Base-by-base conservation (phyloP, 2,888 invertebrate genomes). In the Eucera pruinosa region DNA sequence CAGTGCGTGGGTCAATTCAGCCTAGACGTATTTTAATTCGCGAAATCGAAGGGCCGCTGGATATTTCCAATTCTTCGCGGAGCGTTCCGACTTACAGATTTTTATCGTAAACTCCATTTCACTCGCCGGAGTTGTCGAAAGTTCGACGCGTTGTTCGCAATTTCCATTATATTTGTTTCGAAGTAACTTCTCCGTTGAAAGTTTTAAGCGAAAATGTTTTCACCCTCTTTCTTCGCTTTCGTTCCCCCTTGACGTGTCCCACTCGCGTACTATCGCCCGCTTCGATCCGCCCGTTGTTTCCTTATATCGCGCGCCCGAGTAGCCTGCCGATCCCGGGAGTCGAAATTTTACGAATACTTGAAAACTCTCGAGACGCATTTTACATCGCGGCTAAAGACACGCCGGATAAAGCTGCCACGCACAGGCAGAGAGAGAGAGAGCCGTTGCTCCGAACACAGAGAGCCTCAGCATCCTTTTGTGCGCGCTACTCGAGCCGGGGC, bases 121-220 rank as follows among this genome's bases (percentile, higher is more conserved):
- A 11, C 30, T 39, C 36, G 27, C 13, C 20, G 57, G 41, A 45
- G 50, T 72, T 50, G 30, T 47, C 27, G 18, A 57, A 76, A 81
- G 55, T 79, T 80, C 43, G 45, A 57, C 75, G 62, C 75, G 52
- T 54, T 61, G 54, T 69, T 70, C 58, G 68, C 69, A 78, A 81
- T 81, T 77, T 82, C 78, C 81, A 81, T 75, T 78, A 75, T 82
- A 77, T 72, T 69, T 69, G 80, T 75, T 78, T 69, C 66, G 9
- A 30, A 43, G 54, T 43, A 71, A 71, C 60, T 69, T 78, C 65
- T 66, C 54, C 60, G 57, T 58, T 3, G 62, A 50, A 78, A 75
- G 23, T 71, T 80, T 74, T 23, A 58, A 67, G 77, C 52, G 77
- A 81, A 71, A 77, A 68, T 50, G 41, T 66, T 78, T 69, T 45